Percentiles rank a stretch among this genome's conserved stretches.
These are phyloP conservation scores for Pantherophis vulpinus DNA, from an alignment of 2,797 vertebrate species.

Conservation along the genomic window DNA sequence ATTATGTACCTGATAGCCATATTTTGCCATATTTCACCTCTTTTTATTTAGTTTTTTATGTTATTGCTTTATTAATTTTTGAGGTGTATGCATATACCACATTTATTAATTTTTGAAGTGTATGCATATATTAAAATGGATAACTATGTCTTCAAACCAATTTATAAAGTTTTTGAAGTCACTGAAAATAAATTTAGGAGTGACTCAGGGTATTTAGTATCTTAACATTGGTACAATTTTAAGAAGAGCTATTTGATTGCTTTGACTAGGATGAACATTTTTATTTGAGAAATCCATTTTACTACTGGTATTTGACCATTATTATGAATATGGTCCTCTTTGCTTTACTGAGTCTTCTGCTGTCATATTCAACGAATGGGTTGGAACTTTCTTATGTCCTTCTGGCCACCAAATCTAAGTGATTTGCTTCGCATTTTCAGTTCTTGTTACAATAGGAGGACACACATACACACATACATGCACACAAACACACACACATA, in stretches of 20 bases:
- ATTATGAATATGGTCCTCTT: conserved; percentile 35
- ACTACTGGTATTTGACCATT: conserved; percentile 53
- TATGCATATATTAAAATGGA: background rate
- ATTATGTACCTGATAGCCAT: background rate
- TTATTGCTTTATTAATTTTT: background rate
- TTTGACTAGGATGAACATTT: background rate
- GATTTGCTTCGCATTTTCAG: conserved; percentile 57
- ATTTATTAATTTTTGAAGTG: background rate
- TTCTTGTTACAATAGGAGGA: conserved; percentile 30
- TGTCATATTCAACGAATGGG: conserved; percentile 46
- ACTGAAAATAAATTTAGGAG: background rate
- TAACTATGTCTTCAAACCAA: background rate
- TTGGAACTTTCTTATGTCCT: conserved; percentile 41
- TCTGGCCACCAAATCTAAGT: conserved; percentile 42
- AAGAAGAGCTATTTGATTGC: background rate
- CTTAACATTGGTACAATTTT: background rate
- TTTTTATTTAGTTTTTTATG: background rate
- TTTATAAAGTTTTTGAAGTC: background rate
- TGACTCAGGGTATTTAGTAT: background rate
- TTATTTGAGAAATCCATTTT: background rate
- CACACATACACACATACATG: background rate
- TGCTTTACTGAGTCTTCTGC: conserved; percentile 47
- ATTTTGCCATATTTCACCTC: background rate
- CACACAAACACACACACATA: background rate
- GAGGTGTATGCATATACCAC: background rate